Conservation (phyloP, 2,113 vertebrate species). For the Pangasianodon gigas region DNA sequence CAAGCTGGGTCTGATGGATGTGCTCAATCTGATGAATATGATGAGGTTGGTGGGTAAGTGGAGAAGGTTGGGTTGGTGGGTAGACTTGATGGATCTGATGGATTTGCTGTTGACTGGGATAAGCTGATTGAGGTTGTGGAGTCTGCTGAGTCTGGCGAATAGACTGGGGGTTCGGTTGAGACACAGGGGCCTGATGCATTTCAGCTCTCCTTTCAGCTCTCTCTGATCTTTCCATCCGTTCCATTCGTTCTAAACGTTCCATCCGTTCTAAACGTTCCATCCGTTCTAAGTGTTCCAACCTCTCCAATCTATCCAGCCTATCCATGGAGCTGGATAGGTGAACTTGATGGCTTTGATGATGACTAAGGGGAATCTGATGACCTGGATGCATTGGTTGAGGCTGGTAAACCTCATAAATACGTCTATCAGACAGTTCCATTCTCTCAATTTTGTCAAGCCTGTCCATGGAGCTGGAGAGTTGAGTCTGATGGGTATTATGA, state of each 20-base stretch:
- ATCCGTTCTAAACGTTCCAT: constrained; percentile 44
- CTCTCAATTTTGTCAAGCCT: constrained; percentile 53
- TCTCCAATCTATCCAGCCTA: constrained; percentile 48
- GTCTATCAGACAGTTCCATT: constrained; percentile 41
- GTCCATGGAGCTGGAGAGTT: constrained; percentile 57
- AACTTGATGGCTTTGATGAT: constrained; percentile 68
- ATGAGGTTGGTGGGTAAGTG: constrained; percentile 68
- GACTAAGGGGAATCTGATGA: constrained; percentile 64
- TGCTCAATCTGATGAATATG: constrained; percentile 71
- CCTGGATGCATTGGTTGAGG: constrained; percentile 62
- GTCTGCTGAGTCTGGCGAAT: constrained; percentile 33
- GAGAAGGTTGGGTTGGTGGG: constrained; percentile 61
- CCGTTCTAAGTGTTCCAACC: constrained; percentile 42
- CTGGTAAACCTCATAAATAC: constrained; percentile 47
- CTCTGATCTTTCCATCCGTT: constrained; percentile 30
- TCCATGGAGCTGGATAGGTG: constrained; percentile 73
- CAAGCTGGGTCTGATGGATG: constrained; percentile 67
- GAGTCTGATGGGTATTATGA: constrained; percentile 42
- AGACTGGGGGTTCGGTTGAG: constrained; percentile 34
- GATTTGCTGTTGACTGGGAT: constrained; percentile 68
- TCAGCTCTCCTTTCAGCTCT: constrained; percentile 49
- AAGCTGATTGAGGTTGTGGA: constrained; percentile 63
- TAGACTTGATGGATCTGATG: constrained; percentile 60
- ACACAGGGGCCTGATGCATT: constrained; percentile 54
- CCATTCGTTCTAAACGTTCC: constrained; percentile 9